These are phyloP conservation scores for Drosophila pseudoobscura DNA, from an alignment of 1,140 invertebrate species.

Conservation along the genomic window DNA sequence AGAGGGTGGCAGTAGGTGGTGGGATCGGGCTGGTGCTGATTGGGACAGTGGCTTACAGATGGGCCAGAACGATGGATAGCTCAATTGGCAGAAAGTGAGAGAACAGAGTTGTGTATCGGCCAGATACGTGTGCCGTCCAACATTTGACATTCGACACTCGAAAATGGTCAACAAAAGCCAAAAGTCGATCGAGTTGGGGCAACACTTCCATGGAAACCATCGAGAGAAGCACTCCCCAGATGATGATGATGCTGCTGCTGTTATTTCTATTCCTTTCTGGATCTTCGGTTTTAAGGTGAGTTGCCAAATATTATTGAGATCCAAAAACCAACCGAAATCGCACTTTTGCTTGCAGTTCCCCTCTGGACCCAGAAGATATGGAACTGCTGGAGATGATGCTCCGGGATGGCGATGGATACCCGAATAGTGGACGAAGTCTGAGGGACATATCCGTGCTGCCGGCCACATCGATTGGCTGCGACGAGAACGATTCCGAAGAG, in stretches of 20 bases:
- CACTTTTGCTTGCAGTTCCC: conserved; percentile 24
- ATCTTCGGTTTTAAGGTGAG: conserved; percentile 45
- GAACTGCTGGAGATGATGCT: conserved; percentile 68
- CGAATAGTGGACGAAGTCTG: conserved; percentile 28
- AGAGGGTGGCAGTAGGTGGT: not conserved
- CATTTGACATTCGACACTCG: not conserved
- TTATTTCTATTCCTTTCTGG: conserved; percentile 43
- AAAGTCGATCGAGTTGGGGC: conserved; percentile 49
- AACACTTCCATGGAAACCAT: conserved; percentile 71
- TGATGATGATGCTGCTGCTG: conserved; percentile 36
- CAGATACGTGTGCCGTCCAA: conserved; percentile 58
- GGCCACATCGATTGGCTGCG: conserved; percentile 45
- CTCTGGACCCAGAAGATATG: conserved; percentile 46
- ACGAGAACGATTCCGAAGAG: conserved; percentile 51
- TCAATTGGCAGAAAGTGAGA: conserved; percentile 67
- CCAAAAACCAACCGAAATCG: not conserved
- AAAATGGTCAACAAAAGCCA: conserved; percentile 65
- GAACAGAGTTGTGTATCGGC: conserved; percentile 42
- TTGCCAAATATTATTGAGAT: not conserved
- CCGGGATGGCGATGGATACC: conserved; percentile 36
- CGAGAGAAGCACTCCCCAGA: conserved; percentile 48
- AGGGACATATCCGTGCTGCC: conserved; percentile 32
- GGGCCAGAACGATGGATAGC: conserved; percentile 36
- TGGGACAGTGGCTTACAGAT: conserved; percentile 23
- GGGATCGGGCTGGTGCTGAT: not conserved